Conservation (phyloP, 2,797 vertebrate species). For the Etheostoma perlongum region DNA sequence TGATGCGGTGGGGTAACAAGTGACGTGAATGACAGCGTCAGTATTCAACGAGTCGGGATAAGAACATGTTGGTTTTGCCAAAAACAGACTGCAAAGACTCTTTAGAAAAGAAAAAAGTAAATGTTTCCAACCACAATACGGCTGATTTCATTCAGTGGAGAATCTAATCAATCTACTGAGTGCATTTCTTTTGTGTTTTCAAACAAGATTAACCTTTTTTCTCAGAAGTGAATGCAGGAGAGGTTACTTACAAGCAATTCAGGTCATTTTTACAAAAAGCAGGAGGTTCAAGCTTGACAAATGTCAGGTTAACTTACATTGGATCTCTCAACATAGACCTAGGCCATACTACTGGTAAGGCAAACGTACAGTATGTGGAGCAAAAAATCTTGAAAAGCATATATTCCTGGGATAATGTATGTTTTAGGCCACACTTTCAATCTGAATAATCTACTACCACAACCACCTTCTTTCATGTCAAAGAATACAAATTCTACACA, state of each 20-base stretch:
- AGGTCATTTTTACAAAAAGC: neutral
- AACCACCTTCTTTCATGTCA: no score
- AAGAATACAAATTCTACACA: neutral
- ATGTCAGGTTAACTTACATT: neutral
- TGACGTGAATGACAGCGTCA: no score
- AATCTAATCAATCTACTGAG: constrained; percentile 26
- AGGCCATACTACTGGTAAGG: no score
- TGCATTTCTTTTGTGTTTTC: constrained; percentile 22
- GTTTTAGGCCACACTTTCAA: constrained; percentile 1
- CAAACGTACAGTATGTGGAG: neutral
- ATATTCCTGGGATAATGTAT: neutral
- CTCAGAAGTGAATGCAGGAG: neutral
- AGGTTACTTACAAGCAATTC: neutral
- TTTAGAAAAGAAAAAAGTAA: neutral
- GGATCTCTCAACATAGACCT: no score
- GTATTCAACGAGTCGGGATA: no score
- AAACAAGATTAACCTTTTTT: constrained; percentile 10
- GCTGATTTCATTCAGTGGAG: constrained; percentile 18
- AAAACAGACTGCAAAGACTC: no score
- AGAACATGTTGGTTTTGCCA: no score
- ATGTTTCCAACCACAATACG: constrained; percentile 2
- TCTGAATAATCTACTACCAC: constrained; percentile 19
- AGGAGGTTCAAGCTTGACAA: neutral
- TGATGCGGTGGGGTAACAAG: no score
- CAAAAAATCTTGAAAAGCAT: neutral